Evolutionary conservation across 2,113 vertebrate species (phyloP).

Genomic region (Upupa epops): DNA sequence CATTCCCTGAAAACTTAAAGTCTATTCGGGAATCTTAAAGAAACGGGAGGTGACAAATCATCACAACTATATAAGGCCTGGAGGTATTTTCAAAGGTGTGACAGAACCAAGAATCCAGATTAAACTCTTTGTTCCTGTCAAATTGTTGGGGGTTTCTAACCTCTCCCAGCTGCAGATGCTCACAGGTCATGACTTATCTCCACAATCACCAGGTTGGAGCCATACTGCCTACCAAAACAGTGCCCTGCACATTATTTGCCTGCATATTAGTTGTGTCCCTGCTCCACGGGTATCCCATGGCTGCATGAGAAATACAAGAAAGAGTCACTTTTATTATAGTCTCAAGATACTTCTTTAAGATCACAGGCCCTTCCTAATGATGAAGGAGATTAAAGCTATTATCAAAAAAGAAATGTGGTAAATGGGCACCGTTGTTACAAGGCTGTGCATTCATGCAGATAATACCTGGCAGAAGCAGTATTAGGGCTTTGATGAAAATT

Average conservation of each 20-base stretch:
- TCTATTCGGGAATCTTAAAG: conserved; percentile 15
- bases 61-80: conserved; percentile 1
- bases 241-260: background rate
- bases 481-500: conserved; percentile 17
- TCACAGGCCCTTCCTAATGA: background rate
- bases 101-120: background rate
- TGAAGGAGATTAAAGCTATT: background rate
- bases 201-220: background rate
- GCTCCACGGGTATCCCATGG: background rate
- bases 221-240: background rate
- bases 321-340: background rate
- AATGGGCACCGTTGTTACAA: background rate
- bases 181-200: background rate
- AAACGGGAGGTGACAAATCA: conserved; percentile 43
- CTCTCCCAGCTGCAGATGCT: background rate
- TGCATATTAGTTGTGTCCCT: background rate
- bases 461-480: background rate
- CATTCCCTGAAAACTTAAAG: background rate
- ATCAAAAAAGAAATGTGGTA: background rate
- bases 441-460: background rate
- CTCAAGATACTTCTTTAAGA: background rate
- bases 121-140: background rate
- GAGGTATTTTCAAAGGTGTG: background rate
- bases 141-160: background rate
- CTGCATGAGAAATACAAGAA: background rate